Evolutionary conservation across 1,140 invertebrate genomes (phyloP), one percentile per base, ranked within the genome.

Genomic region (Ephestia elutella): DNA sequence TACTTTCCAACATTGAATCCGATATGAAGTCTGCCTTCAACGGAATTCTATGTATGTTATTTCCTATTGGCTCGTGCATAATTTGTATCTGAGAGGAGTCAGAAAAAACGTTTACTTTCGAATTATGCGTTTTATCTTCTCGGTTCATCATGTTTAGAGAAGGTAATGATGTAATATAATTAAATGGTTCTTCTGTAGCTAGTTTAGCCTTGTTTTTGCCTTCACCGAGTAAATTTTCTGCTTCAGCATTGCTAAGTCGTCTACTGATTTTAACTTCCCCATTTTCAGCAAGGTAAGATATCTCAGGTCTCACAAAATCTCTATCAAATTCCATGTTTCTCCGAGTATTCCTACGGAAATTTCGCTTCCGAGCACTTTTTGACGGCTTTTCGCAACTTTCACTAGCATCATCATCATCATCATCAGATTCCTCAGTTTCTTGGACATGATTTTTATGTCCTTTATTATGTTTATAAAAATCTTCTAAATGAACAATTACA

Each of bases 241-340:
- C 80, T 49, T 82, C 78, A 13, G 73, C 58, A 13, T 72, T 66
- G 53, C 61, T 80, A 13, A 84, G 65, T 13, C 65, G 64, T 51
- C 62, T 73, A 54, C 75, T 62, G 49, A 71, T 66, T 66, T 77
- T 75, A 2, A 82, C 54, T 17, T 81, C 63, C 17, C 81, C 79
- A 32, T 81, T 66, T 57, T 69, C 28, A 2, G 66, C 62, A 17
- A 82, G 49, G 20, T 80, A 84, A 17, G 70, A 70, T 13, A 84
- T 38, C 8, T 75, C 69, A 28, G 81, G 81, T 44, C 73, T 73
- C 3, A 78, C 66, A 30, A 80, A 38, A 53, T 77, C 68, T 48
- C 56, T 63, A 10, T 78, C 71, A 54, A 35, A 32, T 0, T 35
- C 38, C 10, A 11, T 10, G 9, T 35, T 10, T 35, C 13, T 1